These are phyloP conservation scores for Crepidodera aurea DNA, from an alignment of 2,888 invertebrate genomes.

Conservation along the genomic window DNA sequence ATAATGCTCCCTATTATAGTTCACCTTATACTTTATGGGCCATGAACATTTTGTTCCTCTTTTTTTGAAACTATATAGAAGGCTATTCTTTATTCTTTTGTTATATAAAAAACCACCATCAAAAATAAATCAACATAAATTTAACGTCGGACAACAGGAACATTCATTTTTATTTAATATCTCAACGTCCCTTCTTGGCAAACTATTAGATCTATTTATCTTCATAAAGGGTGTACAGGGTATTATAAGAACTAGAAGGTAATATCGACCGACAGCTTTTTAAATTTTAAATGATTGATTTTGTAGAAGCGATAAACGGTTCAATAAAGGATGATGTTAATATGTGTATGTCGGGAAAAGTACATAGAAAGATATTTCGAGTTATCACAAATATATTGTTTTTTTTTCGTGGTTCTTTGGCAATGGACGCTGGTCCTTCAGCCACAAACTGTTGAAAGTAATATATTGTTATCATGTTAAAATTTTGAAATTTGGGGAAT, in stretches of 20 bases:
- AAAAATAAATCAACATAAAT: slow-evolving; percentile 26
- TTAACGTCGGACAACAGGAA: slow-evolving; percentile 21
- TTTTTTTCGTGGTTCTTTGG: too few relatives aligned
- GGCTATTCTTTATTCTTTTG: slow-evolving; percentile 19
- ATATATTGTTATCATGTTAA: too few relatives aligned
- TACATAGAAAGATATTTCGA: too few relatives aligned
- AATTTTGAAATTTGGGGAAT: too few relatives aligned
- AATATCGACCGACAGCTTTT: background rate
- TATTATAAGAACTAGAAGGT: background rate
- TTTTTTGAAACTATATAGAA: slow-evolving; percentile 4
- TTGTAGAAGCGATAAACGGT: too few relatives aligned
- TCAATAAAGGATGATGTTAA: too few relatives aligned
- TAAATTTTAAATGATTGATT: slow-evolving; percentile 2
- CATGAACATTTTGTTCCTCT: background rate
- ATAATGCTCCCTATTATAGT: too few relatives aligned
- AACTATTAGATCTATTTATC: slow-evolving; percentile 16
- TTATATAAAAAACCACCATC: slow-evolving; percentile 7
- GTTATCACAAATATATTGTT: too few relatives aligned
- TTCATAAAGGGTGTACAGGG: slow-evolving; percentile 13
- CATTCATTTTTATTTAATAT: slow-evolving; percentile 25
- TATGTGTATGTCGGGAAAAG: too few relatives aligned
- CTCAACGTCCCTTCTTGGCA: slow-evolving; percentile 4
- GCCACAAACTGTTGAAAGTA: too few relatives aligned
- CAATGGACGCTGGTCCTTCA: too few relatives aligned
- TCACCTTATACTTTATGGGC: background rate